A percentile compares a stretch with the other conserved stretches of the same genome.
Conservation (phyloP, 2,113 vertebrate species). For the Bettongia penicillata region DNA sequence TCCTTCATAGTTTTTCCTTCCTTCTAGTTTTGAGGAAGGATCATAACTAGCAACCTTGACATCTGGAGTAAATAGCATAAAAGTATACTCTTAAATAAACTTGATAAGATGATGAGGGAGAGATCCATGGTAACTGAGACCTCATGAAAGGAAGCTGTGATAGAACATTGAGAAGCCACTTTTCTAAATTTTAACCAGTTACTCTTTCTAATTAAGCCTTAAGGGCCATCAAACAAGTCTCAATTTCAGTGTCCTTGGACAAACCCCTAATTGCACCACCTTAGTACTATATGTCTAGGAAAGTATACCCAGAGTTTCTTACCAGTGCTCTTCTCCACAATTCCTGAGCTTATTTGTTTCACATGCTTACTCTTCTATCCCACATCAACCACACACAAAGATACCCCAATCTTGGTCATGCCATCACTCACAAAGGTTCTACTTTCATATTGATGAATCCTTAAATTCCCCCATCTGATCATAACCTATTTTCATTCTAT, state of each 20-base stretch:
- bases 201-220: background rate
- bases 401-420: background rate
- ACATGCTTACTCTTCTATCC: background rate
- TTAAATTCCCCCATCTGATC: background rate
- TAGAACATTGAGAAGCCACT: background rate
- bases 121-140: background rate
- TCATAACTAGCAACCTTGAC: background rate
- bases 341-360: background rate
- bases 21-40: background rate
- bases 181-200: background rate
- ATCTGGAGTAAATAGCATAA: background rate
- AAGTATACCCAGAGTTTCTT: background rate
- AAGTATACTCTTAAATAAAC: background rate
- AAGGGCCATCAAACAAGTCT: background rate
- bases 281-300: background rate
- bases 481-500: background rate
- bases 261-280: background rate
- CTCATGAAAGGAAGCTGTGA: background rate
- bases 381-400: no score
- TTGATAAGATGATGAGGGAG: background rate
- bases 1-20: background rate
- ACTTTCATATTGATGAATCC: background rate
- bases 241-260: background rate
- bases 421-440: background rate
- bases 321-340: background rate